Evolutionary conservation across 2,797 vertebrate species (phyloP).

Genomic region (Meriones psammophilus): DNA sequence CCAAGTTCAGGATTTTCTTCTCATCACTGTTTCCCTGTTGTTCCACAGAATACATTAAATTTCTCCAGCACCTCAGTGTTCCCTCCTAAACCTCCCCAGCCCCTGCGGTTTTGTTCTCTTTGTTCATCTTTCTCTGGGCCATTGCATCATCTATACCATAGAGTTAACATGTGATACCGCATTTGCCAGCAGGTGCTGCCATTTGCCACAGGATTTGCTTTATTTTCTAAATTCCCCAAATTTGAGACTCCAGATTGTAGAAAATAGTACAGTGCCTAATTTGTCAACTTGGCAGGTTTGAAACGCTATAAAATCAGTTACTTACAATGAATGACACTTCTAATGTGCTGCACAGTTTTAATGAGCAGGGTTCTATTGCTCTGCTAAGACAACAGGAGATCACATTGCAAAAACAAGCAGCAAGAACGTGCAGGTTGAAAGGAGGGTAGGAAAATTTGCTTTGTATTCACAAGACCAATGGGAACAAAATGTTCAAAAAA

Average conservation of each 20-base stretch:
- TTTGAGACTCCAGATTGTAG: constrained; percentile 78
- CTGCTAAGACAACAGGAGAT: constrained; percentile 79
- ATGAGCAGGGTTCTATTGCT: constrained; percentile 75
- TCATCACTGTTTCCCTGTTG: not conserved
- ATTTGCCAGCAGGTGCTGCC: constrained; percentile 84
- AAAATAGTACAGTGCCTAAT: constrained; percentile 77
- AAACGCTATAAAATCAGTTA: constrained; percentile 79
- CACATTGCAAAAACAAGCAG: constrained; percentile 71
- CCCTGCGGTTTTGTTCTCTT: constrained; percentile 46
- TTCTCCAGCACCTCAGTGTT: constrained; percentile 18
- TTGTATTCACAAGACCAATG: constrained; percentile 33
- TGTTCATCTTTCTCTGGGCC: constrained; percentile 39
- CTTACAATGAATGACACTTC: constrained; percentile 80
- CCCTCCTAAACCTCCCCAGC: not conserved
- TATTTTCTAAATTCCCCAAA: constrained; percentile 70
- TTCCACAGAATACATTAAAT: constrained; percentile 8
- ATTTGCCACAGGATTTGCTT: constrained; percentile 81
- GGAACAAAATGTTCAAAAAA: constrained; percentile 64
- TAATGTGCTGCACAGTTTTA: constrained; percentile 75
- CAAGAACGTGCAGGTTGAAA: constrained; percentile 44
- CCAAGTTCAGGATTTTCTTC: not conserved
- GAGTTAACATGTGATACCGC: constrained; percentile 77
- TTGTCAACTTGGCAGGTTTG: constrained; percentile 80
- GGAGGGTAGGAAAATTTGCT: constrained; percentile 56
- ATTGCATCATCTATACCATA: constrained; percentile 42